Evolutionary conservation across 1,140 invertebrate genomes (phyloP), one percentile per base, ranked within the genome.

Genomic region (Portunus trituberculatus): DNA sequence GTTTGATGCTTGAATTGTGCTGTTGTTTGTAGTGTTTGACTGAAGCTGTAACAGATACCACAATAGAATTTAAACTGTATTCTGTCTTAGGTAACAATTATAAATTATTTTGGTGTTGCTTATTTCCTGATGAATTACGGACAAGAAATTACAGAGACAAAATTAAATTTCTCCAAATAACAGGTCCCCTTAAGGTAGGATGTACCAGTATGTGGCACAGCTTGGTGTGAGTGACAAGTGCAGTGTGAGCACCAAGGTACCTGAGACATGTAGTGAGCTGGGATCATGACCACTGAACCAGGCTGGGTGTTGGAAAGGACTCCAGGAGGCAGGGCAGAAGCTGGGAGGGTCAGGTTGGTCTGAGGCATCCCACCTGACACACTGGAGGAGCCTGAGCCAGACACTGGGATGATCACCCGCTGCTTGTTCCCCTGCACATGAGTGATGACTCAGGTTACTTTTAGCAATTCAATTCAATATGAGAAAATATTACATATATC

Each of bases 211-310:
- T 39, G 39, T 39, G 1, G 6, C 39, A 39, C 6, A 39, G n/a
- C 82, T 83, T 83, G 82, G n/a, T 28, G 29, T 83, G 14, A 7
- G 29, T 83, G 29, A 6, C n/a, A 83, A 83, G 0, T 28, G 6
- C 4, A 86, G 31, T 39, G 31, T 39, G 25, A 89, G 29, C 67
- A 48, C 48, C 12, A 39, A 93, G 83, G 92, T 93, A 96, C 96
- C 94, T 97, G 97, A 95, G 97, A 97, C 89, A 98, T 97, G 97
- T 98, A 98, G 92, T 97, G 97, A 32, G 98, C 97, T 83, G 98
- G 97, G 31, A 98, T 97, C 95, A 98, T 97, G 31, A 98, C 97
- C 97, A 97, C 97, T 93, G 97, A 97, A 84, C 97, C 97, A 14
- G 97, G 96, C 96, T 97, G 97, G 10, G 97, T 97, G 96, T 97